Percentiles rank a stretch among this genome's conserved stretches.
Conservation (phyloP, 2,113 vertebrate species). For the Nerophis ophidion region DNA sequence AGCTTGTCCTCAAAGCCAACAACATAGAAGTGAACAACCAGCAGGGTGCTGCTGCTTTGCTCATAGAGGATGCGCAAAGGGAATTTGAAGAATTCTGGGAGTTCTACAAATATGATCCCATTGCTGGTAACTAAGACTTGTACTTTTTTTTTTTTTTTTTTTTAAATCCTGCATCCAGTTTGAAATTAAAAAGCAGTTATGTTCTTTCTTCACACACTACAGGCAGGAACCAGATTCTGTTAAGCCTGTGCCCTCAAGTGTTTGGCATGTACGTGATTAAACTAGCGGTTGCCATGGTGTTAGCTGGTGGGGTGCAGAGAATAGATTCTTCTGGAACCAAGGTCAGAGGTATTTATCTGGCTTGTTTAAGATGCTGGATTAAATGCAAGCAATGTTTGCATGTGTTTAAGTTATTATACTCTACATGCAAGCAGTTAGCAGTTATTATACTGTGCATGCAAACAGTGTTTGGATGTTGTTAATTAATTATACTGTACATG, state of each 20-base stretch:
- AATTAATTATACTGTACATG: too few relatives aligned
- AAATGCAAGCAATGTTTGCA: too few relatives aligned
- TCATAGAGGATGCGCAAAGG: constrained; percentile 81
- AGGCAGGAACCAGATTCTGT: constrained; percentile 92
- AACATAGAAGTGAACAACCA: constrained; percentile 91
- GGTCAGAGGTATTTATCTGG: constrained; percentile 75
- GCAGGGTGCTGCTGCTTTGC: constrained; percentile 70
- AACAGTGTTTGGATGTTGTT: too few relatives aligned
- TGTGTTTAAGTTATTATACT: too few relatives aligned
- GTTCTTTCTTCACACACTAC: constrained; percentile 8
- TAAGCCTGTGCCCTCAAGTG: constrained; percentile 92
- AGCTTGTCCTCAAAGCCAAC: constrained; percentile 91
- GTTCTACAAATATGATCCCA: constrained; percentile 71
- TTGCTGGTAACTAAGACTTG: constrained; percentile 73
- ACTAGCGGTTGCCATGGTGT: constrained; percentile 88
- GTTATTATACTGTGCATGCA: too few relatives aligned
- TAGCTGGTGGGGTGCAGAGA: constrained; percentile 93
- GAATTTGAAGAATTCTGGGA: constrained; percentile 91
- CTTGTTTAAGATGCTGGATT: neutral
- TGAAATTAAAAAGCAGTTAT: neutral
- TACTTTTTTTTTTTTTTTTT: neutral
- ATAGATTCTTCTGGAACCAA: constrained; percentile 87
- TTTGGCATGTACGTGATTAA: constrained; percentile 95
- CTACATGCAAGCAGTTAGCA: too few relatives aligned
- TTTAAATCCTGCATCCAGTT: too few relatives aligned